Evolutionary conservation across 1,140 invertebrate genomes (phyloP).

Genomic region (Meloidogyne hapla): DNA sequence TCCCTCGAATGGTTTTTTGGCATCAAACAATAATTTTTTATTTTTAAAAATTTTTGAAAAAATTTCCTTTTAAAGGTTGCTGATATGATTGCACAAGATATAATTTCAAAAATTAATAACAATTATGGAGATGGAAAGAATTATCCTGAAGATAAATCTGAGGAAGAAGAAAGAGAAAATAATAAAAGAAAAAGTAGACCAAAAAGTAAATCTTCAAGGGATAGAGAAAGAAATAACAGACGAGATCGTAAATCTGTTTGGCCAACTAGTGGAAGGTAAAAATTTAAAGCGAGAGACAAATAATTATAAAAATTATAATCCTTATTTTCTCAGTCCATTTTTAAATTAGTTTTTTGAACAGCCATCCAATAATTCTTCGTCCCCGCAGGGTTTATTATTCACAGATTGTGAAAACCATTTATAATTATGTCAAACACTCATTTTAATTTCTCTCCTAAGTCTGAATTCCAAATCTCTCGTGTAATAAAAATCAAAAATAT

Average conservation of each 20-base stretch:
- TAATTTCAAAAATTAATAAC: slow-evolving; percentile 8
- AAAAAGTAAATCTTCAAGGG: background rate
- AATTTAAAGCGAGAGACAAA: background rate
- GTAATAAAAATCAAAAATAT: too few relatives aligned
- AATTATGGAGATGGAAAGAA: background rate
- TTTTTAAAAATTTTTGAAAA: background rate
- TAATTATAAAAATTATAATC: background rate
- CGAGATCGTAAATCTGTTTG: background rate
- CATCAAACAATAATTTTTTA: background rate
- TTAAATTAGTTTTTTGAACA: too few relatives aligned
- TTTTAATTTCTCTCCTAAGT: too few relatives aligned
- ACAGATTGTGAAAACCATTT: too few relatives aligned
- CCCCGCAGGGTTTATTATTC: too few relatives aligned
- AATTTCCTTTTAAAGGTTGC: background rate
- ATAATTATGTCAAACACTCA: too few relatives aligned
- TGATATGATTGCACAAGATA: slow-evolving; percentile 7
- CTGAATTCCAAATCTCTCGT: too few relatives aligned
- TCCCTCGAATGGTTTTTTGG: background rate
- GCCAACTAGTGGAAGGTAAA: slow-evolving; percentile 3
- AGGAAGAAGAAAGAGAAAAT: background rate
- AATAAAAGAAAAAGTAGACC: background rate
- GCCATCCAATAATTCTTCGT: too few relatives aligned
- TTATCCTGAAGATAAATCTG: background rate
- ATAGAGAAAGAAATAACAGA: background rate
- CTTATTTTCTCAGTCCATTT: background rate